Base-by-base conservation (phyloP, 2,113 vertebrate species). In the Petrocephalus zakoni region DNA sequence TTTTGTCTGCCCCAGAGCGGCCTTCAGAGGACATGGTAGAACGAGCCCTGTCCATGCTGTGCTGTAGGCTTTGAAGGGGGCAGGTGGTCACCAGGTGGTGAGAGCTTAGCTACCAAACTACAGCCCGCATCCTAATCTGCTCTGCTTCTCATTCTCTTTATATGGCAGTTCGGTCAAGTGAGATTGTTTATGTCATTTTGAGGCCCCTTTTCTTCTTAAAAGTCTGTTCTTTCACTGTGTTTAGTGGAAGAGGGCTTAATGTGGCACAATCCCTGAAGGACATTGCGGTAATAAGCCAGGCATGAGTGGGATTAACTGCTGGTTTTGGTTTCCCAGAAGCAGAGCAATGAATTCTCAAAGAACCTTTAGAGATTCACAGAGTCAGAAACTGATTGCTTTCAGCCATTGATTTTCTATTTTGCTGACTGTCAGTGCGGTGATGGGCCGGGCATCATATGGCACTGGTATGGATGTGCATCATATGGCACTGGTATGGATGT, bases 211-310 rank as follows among this genome's bases (percentile, higher is more conserved):
- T 52, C 64, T 1, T 11, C 25, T 2, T 8, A 13, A 11, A 37
- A 64, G 42, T 58, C 4, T 5, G 87, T 29, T 9, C 47, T 72
- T n/a, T 52, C 46, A 53, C n/a, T 49, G 2, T 87, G 11, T 87
- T 46, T 75, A 87, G 29, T 25, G 64, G 22, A 21, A 29, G 64
- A 52, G 2, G 49, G 37, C 11, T 87, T 75, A 29, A 34, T 75
- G 78, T 75, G 7, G 15, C 11, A 53, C 68, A 81, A 88, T 88
- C 87, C 87, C n/a, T 78, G 13, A 6, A 87, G 22, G 58, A 87
- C 68, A 72, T 37, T 6, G 51, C 51, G 64, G 61, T 9, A 87
- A 52, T 51, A 75, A 34, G 64, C 6, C 2, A n/a, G 13, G 25
- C 49, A 72, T 29, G 61, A 87, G 49, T 49, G 29, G 42, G 58